Conservation (phyloP, 2,113 vertebrate genomes). For the Columbina picui region DNA sequence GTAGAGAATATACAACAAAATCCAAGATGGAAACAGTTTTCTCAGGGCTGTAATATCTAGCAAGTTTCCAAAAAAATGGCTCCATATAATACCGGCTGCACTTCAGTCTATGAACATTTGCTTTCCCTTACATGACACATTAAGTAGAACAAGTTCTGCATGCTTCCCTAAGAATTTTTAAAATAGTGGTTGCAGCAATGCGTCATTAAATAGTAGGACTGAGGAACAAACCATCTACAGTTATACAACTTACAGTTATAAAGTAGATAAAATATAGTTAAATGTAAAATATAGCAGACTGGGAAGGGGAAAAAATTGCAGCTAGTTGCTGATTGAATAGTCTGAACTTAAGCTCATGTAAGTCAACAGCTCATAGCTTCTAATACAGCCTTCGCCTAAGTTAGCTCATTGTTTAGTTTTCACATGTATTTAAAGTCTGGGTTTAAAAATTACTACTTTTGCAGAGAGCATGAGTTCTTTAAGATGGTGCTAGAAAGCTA, state of each 20-base stretch:
- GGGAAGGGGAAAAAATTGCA: neutral
- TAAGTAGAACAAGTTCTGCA: neutral
- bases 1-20: neutral
- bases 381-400: neutral
- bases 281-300: neutral
- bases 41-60: neutral
- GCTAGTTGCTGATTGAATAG: neutral
- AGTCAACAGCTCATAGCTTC: neutral
- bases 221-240: neutral
- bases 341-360: neutral
- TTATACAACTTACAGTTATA: neutral
- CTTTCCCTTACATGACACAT: neutral
- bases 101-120: neutral
- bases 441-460: neutral
- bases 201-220: neutral
- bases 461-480: neutral
- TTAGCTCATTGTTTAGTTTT: neutral
- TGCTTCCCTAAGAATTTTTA: neutral
- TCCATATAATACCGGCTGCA: neutral
- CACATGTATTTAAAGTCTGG: neutral
- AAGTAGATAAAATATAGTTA: neutral
- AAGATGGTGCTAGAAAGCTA: neutral
- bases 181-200: neutral
- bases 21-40: neutral
- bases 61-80: neutral